phyloP scores from a whole-genome alignment of 2,888 invertebrate genomes.

The Tricholauxania praeusta region DNA sequence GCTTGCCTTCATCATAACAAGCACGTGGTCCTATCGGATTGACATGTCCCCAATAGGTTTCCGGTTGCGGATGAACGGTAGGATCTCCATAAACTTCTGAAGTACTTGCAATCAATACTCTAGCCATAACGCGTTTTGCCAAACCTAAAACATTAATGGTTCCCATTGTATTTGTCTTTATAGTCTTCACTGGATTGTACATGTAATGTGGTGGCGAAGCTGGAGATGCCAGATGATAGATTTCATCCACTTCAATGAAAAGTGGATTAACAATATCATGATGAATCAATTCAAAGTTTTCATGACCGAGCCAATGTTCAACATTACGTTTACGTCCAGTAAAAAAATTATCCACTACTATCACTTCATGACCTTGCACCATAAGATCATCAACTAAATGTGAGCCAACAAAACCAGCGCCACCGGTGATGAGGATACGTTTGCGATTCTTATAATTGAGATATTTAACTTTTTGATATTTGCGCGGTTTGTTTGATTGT shows the following conservation, averaged over 20 bases:
- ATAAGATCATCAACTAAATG: slow-evolving; percentile 96
- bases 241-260: slow-evolving; percentile 97
- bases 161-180: slow-evolving; percentile 97
- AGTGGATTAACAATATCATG: slow-evolving; percentile 98
- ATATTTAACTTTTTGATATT: slow-evolving; percentile 91
- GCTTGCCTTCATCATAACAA: slow-evolving; percentile 99
- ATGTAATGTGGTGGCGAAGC: slow-evolving; percentile 99
- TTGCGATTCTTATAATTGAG: slow-evolving; percentile 92
- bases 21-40: slow-evolving; percentile 98
- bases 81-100: slow-evolving; percentile 99
- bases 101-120: slow-evolving; percentile 95
- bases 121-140: slow-evolving; percentile 92
- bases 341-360: slow-evolving; percentile 98
- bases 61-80: slow-evolving; percentile 96
- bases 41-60: slow-evolving; percentile 99
- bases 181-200: slow-evolving; percentile 99
- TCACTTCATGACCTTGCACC: slow-evolving; percentile 95
- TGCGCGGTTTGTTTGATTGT: slow-evolving; percentile 81
- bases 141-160: slow-evolving; percentile 94
- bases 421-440: slow-evolving; percentile 94
- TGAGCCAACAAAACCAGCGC: slow-evolving; percentile 99
- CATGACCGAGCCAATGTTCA: slow-evolving; percentile 99
- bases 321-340: slow-evolving; percentile 97
- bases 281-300: slow-evolving; percentile 98
- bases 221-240: slow-evolving; percentile 98